phyloP scores from a whole-genome alignment of 23 tunicate species.

The Trididemnum miniatum region DNA sequence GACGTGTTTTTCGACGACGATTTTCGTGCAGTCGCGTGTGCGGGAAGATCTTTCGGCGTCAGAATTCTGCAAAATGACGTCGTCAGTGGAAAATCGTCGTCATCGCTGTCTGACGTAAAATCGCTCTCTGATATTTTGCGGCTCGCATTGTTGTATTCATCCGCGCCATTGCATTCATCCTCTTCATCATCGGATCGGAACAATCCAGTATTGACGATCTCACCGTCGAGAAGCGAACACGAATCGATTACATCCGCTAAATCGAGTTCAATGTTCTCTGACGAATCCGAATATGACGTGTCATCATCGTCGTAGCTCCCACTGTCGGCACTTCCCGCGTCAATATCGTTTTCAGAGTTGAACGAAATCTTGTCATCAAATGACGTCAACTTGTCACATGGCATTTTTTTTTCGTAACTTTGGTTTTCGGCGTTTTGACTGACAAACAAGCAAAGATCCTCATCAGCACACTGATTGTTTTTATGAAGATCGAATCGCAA shows the following conservation, averaged over 20 bases:
- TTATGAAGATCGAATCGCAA: too few species aligned
- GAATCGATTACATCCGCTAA: conserved; percentile 30
- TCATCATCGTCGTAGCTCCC: not conserved
- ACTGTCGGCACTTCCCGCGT: not conserved
- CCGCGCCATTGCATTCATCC: not conserved
- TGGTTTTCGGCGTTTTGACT: too few species aligned
- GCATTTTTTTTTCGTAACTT: too few species aligned
- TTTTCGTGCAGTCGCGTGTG: not conserved
- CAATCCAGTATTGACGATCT: not conserved
- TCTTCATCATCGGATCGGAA: not conserved
- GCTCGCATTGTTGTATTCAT: not conserved
- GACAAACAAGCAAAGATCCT: too few species aligned
- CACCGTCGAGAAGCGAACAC: conserved; percentile 27
- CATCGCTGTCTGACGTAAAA: not conserved
- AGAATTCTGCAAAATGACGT: conserved; percentile 19
- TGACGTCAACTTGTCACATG: too few species aligned
- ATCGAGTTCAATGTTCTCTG: conserved; percentile 13
- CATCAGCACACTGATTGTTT: too few species aligned
- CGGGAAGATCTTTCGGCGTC: not conserved
- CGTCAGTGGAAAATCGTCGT: not conserved
- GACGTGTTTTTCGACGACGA: too few species aligned
- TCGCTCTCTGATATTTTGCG: not conserved
- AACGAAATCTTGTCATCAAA: too few species aligned
- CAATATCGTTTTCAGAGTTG: too few species aligned
- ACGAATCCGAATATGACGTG: not conserved